These are phyloP conservation scores for Dicranocentrus wangi DNA, from an alignment of 2,888 invertebrate genomes.

Conservation along the genomic window DNA sequence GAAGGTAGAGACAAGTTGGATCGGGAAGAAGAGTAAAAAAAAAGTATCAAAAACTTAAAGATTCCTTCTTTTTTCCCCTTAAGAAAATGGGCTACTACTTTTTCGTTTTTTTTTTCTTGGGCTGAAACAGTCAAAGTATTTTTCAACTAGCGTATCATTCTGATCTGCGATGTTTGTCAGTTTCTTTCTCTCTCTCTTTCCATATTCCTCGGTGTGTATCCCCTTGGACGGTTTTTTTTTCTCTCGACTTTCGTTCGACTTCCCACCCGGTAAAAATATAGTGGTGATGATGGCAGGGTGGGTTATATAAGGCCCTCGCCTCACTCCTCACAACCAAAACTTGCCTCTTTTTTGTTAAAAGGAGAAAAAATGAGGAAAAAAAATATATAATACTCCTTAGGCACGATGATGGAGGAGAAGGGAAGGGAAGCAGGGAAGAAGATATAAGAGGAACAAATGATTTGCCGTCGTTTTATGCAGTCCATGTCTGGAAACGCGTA, in stretches of 20 bases:
- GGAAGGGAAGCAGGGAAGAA: constrained; percentile 7
- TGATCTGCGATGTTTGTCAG: constrained; percentile 9
- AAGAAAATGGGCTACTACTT: constrained; percentile 37
- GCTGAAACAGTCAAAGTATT: constrained; percentile 29
- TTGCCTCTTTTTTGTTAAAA: neutral
- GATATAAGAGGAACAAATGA: constrained; percentile 32
- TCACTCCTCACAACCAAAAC: too few relatives aligned
- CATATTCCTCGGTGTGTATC: neutral
- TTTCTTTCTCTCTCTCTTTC: neutral
- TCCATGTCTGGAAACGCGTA: constrained; percentile 18
- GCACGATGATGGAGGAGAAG: too few relatives aligned
- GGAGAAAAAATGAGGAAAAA: neutral
- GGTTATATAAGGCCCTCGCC: too few relatives aligned
- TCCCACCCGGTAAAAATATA: neutral
- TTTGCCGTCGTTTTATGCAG: constrained; percentile 36
- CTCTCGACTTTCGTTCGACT: too few relatives aligned
- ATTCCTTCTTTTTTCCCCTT: constrained; percentile 13
- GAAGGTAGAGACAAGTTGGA: neutral
- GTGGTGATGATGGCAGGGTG: too few relatives aligned
- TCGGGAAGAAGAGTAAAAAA: neutral
- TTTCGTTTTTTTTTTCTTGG: neutral
- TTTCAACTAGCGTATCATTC: constrained; percentile 21
- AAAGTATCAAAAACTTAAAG: neutral
- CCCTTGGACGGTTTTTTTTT: too few relatives aligned
- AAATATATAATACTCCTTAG: too few relatives aligned